These are phyloP conservation scores for Calliphora vomitoria DNA, from an alignment of 2,888 invertebrate genomes.

Conservation along the genomic window DNA sequence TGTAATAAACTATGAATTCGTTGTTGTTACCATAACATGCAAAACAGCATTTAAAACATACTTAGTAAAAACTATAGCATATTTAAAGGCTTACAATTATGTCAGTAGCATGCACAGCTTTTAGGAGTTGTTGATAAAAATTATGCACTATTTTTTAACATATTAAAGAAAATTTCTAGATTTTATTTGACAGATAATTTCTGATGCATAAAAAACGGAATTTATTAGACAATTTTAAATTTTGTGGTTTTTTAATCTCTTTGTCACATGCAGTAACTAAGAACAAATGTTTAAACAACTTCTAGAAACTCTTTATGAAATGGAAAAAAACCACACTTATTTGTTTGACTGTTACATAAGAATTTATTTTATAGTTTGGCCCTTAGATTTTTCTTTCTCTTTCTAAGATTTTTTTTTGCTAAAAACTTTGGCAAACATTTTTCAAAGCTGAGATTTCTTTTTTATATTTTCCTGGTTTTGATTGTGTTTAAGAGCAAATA, in stretches of 20 bases:
- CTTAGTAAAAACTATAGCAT: constrained; percentile 2
- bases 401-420: constrained; percentile 21
- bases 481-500: constrained; percentile 61
- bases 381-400: constrained; percentile 3
- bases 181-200: background rate
- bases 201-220: background rate
- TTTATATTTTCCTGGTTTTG: background rate
- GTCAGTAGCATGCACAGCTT: background rate
- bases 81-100: background rate
- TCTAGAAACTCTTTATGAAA: constrained; percentile 47
- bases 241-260: constrained; percentile 30
- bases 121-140: background rate
- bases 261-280: constrained; percentile 3
- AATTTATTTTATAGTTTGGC: background rate
- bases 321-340: constrained; percentile 52
- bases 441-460: constrained; percentile 48
- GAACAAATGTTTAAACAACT: constrained; percentile 22
- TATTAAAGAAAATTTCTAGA: background rate
- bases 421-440: constrained; percentile 60
- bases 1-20: background rate
- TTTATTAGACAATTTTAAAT: constrained; percentile 15
- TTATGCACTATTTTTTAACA: too few relatives aligned
- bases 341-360: background rate
- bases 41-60: background rate
- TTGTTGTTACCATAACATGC: background rate